Evolutionary conservation across 2,797 vertebrate genomes (phyloP).

Genomic region (Danio aesculapii): DNA sequence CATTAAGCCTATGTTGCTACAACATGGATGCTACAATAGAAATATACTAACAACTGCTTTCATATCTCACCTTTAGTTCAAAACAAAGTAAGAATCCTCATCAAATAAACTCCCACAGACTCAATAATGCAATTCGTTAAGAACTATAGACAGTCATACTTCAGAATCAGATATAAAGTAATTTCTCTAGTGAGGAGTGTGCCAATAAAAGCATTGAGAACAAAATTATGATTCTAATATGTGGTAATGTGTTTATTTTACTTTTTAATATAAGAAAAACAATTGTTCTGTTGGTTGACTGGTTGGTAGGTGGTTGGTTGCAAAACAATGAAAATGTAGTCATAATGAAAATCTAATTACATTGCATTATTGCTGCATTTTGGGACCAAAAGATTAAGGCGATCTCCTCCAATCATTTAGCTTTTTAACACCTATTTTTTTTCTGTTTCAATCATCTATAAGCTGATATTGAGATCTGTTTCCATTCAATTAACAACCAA

Average conservation of each 20-base stretch:
- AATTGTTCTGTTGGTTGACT: not conserved
- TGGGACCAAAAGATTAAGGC: too few relatives aligned
- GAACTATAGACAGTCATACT: not conserved
- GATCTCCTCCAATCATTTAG: too few relatives aligned
- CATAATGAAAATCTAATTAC: too few relatives aligned
- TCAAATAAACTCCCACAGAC: not conserved
- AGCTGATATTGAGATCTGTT: too few relatives aligned
- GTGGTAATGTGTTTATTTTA: not conserved
- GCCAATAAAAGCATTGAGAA: not conserved
- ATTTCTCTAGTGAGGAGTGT: not conserved
- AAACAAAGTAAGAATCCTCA: not conserved
- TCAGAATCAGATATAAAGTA: not conserved
- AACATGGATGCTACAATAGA: not conserved
- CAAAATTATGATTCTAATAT: not conserved
- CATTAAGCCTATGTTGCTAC: not conserved
- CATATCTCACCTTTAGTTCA: conserved; percentile 8
- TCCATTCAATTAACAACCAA: too few relatives aligned
- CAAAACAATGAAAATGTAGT: too few relatives aligned
- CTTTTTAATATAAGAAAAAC: not conserved
- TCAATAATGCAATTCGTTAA: conserved; percentile 17
- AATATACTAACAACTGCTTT: not conserved
- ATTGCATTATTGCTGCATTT: too few relatives aligned
- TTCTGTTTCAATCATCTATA: too few relatives aligned
- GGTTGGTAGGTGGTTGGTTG: too few relatives aligned
- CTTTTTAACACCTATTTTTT: too few relatives aligned